These are phyloP conservation scores for Pionites leucogaster DNA, from an alignment of 2,113 vertebrate species.

Conservation along the genomic window DNA sequence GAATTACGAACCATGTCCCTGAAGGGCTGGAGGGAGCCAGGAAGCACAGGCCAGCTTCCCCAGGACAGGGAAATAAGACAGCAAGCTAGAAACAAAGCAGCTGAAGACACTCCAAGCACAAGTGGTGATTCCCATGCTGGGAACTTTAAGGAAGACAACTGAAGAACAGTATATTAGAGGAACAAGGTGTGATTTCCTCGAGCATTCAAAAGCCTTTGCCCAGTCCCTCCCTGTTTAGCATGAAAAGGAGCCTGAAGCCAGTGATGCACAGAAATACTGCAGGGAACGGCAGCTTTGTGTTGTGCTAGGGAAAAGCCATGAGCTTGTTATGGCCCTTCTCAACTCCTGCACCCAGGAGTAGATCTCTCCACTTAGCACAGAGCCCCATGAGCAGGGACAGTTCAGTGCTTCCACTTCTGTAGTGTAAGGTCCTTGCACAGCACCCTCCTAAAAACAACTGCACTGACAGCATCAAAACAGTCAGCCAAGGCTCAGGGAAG, in stretches of 20 bases:
- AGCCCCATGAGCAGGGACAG: background rate
- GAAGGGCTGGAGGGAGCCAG: background rate
- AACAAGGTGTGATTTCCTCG: fast-evolving
- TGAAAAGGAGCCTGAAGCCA: background rate
- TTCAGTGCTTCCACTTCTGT: too few relatives aligned
- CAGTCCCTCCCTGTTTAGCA: background rate
- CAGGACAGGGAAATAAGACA: background rate
- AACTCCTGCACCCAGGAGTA: background rate
- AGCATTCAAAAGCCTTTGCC: background rate
- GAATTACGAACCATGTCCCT: background rate
- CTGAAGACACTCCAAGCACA: background rate
- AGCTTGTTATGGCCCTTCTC: background rate
- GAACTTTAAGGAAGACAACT: background rate
- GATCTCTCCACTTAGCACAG: background rate
- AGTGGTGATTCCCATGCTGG: background rate
- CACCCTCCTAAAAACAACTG: background rate
- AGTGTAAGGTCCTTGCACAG: background rate
- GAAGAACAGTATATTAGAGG: fast-evolving
- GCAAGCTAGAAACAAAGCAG: background rate
- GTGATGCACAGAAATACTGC: fast-evolving
- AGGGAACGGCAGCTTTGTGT: background rate
- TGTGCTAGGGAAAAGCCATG: fast-evolving
- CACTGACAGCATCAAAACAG: background rate
- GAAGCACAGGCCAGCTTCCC: background rate
- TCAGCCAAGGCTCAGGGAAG: background rate